Evolutionary conservation across 1,140 invertebrate genomes (phyloP), one percentile per base, ranked within the genome.

Genomic region (Cryptotermes secundus): DNA sequence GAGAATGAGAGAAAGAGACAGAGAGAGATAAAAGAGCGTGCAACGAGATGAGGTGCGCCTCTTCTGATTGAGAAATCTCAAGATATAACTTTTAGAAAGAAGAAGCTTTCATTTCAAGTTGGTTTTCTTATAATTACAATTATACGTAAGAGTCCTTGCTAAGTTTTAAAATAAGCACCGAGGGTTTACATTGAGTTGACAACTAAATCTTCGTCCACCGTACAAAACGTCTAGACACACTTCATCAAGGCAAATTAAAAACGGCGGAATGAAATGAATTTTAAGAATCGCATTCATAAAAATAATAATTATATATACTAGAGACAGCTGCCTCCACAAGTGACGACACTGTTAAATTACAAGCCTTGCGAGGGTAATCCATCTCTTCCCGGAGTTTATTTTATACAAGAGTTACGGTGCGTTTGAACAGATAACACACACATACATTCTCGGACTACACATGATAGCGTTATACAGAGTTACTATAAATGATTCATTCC

Each of bases 211-310:
- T 72, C 59, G 26, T 31, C 1, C 59, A 6, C 26, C 26, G 26
- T 14, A 72, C 26, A 72, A 72, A 72, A 72, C 31, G 59, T 6
- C 19, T 12, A 31, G 59, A 14, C 59, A n/a, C n/a, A 72, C 10
- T 72, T 72, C 59, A 26, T 72, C n/a, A 72, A 72, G 59, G 59
- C 31, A 72, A 72, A 72, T 72, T 72, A 72, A 72, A 72, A 72
- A 31, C n/a, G 9, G 59, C 3, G n/a, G 59, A 10, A 72, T 72
- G n/a, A 72, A 72, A 72, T 72, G 59, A 72, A 72, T 72, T 72
- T 31, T 31, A 72, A 72, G 14, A 72, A 72, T n/a, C 14, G 6
- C n/a, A 26, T 72, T 7, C 59, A 72, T n/a, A 31, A 31, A 72
- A 72, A 72, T 3, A 10, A 31, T 31, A 31, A 31, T n/a, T 72